Evolutionary conservation across 2,888 invertebrate genomes (phyloP).

Genomic region (Metalampra italica): DNA sequence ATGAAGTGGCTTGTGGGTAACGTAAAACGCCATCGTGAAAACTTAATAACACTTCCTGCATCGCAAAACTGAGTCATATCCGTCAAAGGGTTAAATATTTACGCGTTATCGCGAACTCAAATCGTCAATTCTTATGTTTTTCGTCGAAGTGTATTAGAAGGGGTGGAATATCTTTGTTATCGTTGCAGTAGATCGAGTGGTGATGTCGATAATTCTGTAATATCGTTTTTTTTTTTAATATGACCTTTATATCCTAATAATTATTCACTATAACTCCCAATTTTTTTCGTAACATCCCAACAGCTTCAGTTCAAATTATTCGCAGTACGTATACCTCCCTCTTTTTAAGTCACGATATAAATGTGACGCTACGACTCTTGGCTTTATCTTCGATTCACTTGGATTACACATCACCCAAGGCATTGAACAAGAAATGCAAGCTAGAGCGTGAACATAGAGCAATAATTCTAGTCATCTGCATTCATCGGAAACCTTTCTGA

Average conservation of each 20-base stretch:
- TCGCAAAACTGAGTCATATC: constrained; percentile 74
- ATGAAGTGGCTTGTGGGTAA: constrained; percentile 68
- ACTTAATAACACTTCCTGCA: constrained; percentile 75
- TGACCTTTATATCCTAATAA: neutral
- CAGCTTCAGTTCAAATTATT: neutral
- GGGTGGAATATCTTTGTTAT: constrained; percentile 28
- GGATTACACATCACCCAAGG: neutral
- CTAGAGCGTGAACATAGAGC: constrained; percentile 18
- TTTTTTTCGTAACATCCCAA: neutral
- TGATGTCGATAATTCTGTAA: neutral
- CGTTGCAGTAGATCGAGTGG: neutral
- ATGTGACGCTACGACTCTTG: neutral
- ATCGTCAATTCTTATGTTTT: constrained; percentile 52
- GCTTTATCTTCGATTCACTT: neutral
- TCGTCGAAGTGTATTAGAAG: constrained; percentile 30
- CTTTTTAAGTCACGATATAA: no score
- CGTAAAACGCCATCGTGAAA: constrained; percentile 75
- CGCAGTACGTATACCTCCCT: neutral
- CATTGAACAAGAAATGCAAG: neutral
- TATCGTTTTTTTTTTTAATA: no score
- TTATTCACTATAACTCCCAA: neutral
- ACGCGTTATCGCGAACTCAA: constrained; percentile 58
- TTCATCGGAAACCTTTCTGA: constrained; percentile 19
- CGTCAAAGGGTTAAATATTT: constrained; percentile 72
- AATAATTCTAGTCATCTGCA: constrained; percentile 20